Base-by-base conservation (phyloP, 1,140 invertebrate species). In the Tetragonula clypearis region DNA sequence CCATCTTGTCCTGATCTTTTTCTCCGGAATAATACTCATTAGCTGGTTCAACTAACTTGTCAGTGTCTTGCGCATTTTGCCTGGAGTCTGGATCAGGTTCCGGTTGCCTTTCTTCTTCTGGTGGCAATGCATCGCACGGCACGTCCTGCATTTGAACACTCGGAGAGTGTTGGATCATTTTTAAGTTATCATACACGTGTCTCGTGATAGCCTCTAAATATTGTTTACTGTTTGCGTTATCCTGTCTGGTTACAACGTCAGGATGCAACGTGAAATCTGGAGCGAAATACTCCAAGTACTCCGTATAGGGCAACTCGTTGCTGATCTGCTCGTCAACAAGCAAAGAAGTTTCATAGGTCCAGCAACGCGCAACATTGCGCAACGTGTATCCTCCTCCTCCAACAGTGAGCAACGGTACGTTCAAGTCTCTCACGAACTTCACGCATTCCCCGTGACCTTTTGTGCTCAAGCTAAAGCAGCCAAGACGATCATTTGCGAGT, bases 301-400 rank as follows among this genome's bases (percentile, higher is more conserved):
- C 98, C 15, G 97, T 98, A 90, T 98, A 98, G 0, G 98, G 98
- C 55, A 99, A 95, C 92, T 99, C 98, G 92, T 99, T 98, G 62
- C 97, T 97, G 55, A 99, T 99, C 69, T 97, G 96, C 92, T 99
- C 97, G 91, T 99, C 98, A 0, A 99, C 96, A 0, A 99, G 95
- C 4, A 99, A 95, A 0, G 99, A 99, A 0, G 99, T 99, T 95
- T 99, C 99, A 90, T 99, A 99, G 0, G 99, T 99, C 99, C 99
- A 99, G 93, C 99, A 99, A 69, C 99, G 95, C 0, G 99, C 99
- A 1, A 99, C 99, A 94, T 99, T 99, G 77, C 99, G 96, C 12
- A 99, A 95, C 0, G 99, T 99, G 92, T 99, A 99, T 85, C 99
- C 99, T 49, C 99, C 99, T 3, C 98, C 99, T 12, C 99, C 99